Base-by-base conservation (phyloP, 2,113 vertebrate species). In the Rhinolophus ferrumequinum region DNA sequence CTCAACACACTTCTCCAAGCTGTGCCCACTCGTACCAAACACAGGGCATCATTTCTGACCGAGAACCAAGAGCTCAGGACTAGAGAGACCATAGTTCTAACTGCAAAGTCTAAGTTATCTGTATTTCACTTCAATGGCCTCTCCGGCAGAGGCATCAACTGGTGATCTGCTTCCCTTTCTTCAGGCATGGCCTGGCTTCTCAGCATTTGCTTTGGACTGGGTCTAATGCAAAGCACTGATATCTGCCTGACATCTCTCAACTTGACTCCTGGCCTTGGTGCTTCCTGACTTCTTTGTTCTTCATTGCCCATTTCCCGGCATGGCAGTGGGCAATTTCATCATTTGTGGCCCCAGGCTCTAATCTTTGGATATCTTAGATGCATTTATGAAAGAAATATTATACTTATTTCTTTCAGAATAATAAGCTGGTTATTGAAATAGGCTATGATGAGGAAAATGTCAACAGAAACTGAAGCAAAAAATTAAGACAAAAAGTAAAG, bases 351-450 rank as follows among this genome's bases (percentile, higher is more conserved):
- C 16, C 33, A 19, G 38, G 73, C 30, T 93, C 87, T 52, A 81
- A 44, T 64, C 62, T 86, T 79, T 64, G 30, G 13, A 6, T 21
- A 58, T 28, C n/a, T 14, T 33, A 2, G 19, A 13, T 47, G 7
- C 11, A 16, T 35, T 58, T 30, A 28, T 0, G 6, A 22, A 82
- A 91, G 14, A 77, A 81, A 79, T n/a, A 50, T 1, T 75, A 5
- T n/a, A 50, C 4, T 73, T 69, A 64, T 52, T 30, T 76, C 52
- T 88, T 62, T 69, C 35, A 77, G 35, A 82, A 84, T n/a, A 77
- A 90, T 62, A 83, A 79, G 22, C 8, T 82, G 19, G 56, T 89
- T 93, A 89, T 33, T 87, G 35, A 95, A 83, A 73, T 33, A 66
- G 33, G 15, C 10, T 67, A 47, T 11, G n/a, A 88, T 52, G 26